Percentiles rank a stretch among this genome's conserved stretches.
These are phyloP conservation scores for Trachymyrmex cornetzi DNA, from an alignment of 1,140 invertebrate species.

Conservation along the genomic window DNA sequence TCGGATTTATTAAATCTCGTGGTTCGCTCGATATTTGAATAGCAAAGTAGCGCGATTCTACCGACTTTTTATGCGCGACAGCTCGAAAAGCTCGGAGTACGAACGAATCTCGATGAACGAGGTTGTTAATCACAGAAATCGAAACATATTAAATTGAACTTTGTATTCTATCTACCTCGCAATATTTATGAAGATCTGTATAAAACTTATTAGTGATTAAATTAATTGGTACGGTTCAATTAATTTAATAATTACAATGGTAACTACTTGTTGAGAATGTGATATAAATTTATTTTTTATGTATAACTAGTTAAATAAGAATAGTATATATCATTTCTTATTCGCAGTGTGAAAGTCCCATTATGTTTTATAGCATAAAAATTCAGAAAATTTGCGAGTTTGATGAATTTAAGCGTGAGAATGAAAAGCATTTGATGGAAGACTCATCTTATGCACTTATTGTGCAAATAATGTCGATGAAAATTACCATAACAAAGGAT, in stretches of 20 bases:
- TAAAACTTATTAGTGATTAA: neutral
- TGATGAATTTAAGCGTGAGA: neutral
- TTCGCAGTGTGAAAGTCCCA: neutral
- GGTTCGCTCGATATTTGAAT: constrained; percentile 37
- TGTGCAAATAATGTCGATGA: neutral
- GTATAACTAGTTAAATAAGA: neutral
- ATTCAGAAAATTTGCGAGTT: neutral
- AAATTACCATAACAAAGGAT: constrained; percentile 21
- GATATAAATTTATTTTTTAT: constrained; percentile 11
- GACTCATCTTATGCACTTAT: neutral
- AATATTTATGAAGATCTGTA: neutral
- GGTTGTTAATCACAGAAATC: constrained; percentile 6
- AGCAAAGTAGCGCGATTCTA: constrained; percentile 50
- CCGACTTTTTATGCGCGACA: constrained; percentile 37
- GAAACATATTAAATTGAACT: neutral
- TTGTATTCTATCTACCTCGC: neutral
- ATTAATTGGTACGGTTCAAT: neutral
- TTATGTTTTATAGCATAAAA: constrained; percentile 2
- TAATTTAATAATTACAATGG: neutral
- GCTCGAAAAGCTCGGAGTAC: neutral
- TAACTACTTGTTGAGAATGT: neutral
- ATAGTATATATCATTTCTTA: neutral
- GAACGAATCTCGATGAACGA: neutral
- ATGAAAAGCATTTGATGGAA: neutral
- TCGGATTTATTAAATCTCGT: constrained; percentile 55